phyloP scores from a whole-genome alignment of 2,113 vertebrate genomes.

The Cisticola juncidis region DNA sequence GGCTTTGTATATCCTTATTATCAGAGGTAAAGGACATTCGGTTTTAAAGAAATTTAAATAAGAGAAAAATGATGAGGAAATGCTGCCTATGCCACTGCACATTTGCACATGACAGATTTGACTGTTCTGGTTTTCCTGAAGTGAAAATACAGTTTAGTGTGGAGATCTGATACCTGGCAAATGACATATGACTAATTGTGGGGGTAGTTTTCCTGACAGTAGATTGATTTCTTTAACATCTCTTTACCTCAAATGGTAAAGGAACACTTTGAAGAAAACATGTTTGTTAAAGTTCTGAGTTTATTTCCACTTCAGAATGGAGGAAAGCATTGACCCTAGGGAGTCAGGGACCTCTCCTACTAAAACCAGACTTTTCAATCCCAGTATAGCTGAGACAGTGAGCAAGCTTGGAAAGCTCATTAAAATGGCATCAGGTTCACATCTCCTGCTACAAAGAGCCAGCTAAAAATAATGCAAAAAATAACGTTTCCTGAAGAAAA shows the following conservation, averaged over 20 bases:
- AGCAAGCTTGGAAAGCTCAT: neutral
- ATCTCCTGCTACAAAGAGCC: neutral
- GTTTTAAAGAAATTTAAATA: neutral
- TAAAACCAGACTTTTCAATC: neutral
- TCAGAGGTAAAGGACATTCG: neutral
- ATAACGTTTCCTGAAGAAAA: neutral
- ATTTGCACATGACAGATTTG: neutral
- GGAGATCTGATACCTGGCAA: neutral
- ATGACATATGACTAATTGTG: neutral
- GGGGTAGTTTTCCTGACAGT: neutral
- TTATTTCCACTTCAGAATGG: neutral
- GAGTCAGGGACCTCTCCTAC: neutral
- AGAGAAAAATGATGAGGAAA: neutral
- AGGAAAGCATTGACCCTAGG: neutral
- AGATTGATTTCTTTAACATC: neutral
- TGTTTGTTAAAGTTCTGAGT: neutral
- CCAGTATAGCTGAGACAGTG: neutral
- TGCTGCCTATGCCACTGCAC: neutral
- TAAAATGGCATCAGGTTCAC: neutral
- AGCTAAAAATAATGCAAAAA: neutral
- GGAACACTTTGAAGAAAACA: neutral
- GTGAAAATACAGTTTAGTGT: neutral
- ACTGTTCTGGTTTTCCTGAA: neutral
- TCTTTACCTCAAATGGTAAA: neutral
- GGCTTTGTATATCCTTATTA: neutral